Evolutionary conservation across 2,888 invertebrate genomes (phyloP), one percentile per base, ranked within the genome.

Genomic region (Leptinotarsa juncta): DNA sequence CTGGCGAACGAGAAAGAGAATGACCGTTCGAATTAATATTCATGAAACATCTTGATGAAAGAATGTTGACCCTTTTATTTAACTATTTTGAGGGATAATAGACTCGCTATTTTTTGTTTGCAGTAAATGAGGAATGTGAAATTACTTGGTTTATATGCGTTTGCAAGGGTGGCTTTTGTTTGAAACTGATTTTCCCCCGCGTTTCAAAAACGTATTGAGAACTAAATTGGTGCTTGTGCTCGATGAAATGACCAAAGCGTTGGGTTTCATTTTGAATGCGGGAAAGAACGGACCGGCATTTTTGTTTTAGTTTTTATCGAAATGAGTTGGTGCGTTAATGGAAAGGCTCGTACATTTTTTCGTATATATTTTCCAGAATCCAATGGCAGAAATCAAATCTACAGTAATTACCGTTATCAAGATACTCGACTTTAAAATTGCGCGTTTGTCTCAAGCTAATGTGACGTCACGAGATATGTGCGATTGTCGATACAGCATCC

Each of bases 111-210:
- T 75, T 69, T 77, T 75, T 73, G 75, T 72, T 67, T 71, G 70
- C 50, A 73, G 71, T 23, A 69, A 75, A 75, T 70, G 65, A 75
- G 73, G 73, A 75, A 75, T 75, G 73, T 67, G 65, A 73, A 77
- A 73, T 75, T 71, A 75, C 71, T 71, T 67, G 71, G 62, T 62
- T 69, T 70, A 72, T 71, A 50, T 57, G 73, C 70, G 48, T 49
- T 65, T 70, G 70, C 48, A 73, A 76, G 71, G 72, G 76, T 70
- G 71, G 62, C 67, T 72, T 72, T 75, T 76, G 76, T 76, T 65
- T 57, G 67, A 77, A 77, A 77, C 74, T 77, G 74, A 77, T 77
- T 77, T 77, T 67, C 69, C 72, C 73, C 72, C 57, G 74, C 72
- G 51, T 70, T 77, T 70, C 26, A 69, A 74, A 77, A 74, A 72